Percentiles rank a stretch among this genome's conserved stretches.
Conservation (phyloP, 2,113 vertebrate genomes). For the Felis catus region F.catus_Fca126_mat1.0 CM031417.1:125805501-125806000, state of each 20-base stretch:
- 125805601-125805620: background rate
- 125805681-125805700: background rate
- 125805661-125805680: background rate
- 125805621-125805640: background rate
- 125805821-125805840: background rate
- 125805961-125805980: slow-evolving; percentile 66
- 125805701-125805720: background rate
- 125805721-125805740: background rate
- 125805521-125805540: background rate
- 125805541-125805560: background rate
- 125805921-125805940: slow-evolving; percentile 50
- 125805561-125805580: background rate
- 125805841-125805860: background rate
- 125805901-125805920: background rate
- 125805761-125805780: background rate
- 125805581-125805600: background rate
- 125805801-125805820: background rate
- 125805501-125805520: background rate
- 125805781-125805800: background rate
- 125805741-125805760: background rate
- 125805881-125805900: background rate
- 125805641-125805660: background rate
- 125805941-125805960: slow-evolving; percentile 62
- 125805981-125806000: slow-evolving; percentile 73
- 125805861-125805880: background rate